A percentile compares a stretch with the other conserved stretches of the same genome.
phyloP scores from a whole-genome alignment of 1,140 invertebrate genomes.

The Oppia nitens region DNA sequence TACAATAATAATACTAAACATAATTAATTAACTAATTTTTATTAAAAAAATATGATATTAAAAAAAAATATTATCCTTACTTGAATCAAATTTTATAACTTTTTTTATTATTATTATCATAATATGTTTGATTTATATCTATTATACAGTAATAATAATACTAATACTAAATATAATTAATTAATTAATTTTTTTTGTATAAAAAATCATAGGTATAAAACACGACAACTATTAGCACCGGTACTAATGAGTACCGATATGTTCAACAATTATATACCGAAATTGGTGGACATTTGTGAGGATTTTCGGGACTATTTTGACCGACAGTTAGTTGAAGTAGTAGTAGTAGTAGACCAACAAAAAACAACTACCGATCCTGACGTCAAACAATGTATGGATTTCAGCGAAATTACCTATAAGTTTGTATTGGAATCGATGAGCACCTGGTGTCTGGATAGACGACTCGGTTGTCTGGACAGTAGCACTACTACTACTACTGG shows the following conservation, averaged over 20 bases:
- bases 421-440: slow-evolving; percentile 34
- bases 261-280: slow-evolving; percentile 7
- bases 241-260: slow-evolving; percentile 15
- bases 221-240: slow-evolving; percentile 21
- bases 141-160: no score
- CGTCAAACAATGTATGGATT: no score
- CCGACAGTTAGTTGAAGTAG: not conserved
- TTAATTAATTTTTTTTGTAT: no score
- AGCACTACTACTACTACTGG: slow-evolving; percentile 35
- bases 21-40: no score
- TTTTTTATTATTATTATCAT: no score
- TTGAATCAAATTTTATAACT: no score
- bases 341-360: slow-evolving; percentile 15
- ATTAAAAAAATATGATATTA: no score
- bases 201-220: slow-evolving; percentile 20
- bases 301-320: slow-evolving; percentile 19
- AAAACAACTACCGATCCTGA: slow-evolving; percentile 5
- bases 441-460: slow-evolving; percentile 59
- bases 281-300: slow-evolving; percentile 17
- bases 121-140: no score
- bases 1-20: no score
- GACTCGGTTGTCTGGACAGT: slow-evolving; percentile 59
- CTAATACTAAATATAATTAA: no score
- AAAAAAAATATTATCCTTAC: no score
- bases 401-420: not conserved